These are phyloP conservation scores for Australoheros facetus DNA, from an alignment of 2,797 vertebrate species.

Conservation along the genomic window DNA sequence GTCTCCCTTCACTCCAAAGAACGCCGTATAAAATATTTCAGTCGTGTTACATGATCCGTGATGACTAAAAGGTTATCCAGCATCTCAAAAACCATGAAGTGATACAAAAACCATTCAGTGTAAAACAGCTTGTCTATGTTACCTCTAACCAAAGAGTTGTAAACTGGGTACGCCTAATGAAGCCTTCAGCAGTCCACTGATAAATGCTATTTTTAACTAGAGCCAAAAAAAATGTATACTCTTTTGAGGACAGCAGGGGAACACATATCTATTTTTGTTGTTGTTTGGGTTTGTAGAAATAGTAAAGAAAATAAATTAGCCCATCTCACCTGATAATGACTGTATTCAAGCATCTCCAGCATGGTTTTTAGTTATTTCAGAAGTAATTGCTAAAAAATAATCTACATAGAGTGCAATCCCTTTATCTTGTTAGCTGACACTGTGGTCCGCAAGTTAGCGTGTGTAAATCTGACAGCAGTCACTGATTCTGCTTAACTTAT, in stretches of 20 bases:
- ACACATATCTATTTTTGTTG: too few relatives aligned
- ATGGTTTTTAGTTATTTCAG: slow-evolving; percentile 69
- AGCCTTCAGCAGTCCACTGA: neutral
- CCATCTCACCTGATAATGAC: slow-evolving; percentile 94
- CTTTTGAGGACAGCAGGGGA: neutral
- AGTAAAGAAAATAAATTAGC: neutral
- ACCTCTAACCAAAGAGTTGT: neutral
- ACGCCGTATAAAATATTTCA: neutral
- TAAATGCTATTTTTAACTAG: neutral
- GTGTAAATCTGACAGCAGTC: slow-evolving; percentile 66
- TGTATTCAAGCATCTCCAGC: slow-evolving; percentile 99
- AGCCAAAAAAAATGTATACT: neutral
- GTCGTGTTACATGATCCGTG: neutral
- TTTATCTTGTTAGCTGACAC: slow-evolving; percentile 55
- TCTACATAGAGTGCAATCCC: slow-evolving; percentile 67
- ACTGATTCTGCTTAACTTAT: slow-evolving; percentile 80
- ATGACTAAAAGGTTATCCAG: neutral
- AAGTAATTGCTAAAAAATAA: slow-evolving; percentile 27
- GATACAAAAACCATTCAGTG: neutral
- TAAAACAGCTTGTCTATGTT: neutral
- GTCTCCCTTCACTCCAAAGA: neutral
- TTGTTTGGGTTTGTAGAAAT: fast-evolving
- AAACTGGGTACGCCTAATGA: neutral
- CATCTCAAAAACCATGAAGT: neutral
- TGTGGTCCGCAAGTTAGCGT: slow-evolving; percentile 39